phyloP scores from a whole-genome alignment of 1,140 invertebrate species.

The Drosophila kanapiae region DNA sequence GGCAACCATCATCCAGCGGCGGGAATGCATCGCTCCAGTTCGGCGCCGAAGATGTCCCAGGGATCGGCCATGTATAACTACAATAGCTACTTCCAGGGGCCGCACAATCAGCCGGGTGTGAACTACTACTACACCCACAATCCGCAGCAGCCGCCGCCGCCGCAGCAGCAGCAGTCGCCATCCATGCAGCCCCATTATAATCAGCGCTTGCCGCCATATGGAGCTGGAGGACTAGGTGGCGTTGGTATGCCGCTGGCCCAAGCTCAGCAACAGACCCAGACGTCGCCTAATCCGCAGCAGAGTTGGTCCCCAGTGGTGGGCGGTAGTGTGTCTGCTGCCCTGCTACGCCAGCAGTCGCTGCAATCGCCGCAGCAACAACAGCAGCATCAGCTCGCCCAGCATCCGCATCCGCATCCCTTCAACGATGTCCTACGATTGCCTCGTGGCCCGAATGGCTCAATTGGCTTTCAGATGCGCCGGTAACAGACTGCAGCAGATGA shows the following conservation, averaged over 20 bases:
- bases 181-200: conserved; percentile 51
- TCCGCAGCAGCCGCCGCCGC: conserved; percentile 13
- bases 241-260: conserved; percentile 9
- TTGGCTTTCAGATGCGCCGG: conserved; percentile 87
- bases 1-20: conserved; percentile 24
- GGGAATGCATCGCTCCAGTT: conserved; percentile 69
- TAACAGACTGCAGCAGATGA: conserved; percentile 82
- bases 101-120: conserved; percentile 50
- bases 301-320: conserved; percentile 82
- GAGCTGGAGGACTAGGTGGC: conserved; percentile 29
- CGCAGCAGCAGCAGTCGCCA: conserved; percentile 36
- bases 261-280: conserved; percentile 13
- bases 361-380: conserved; percentile 62
- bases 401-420: conserved; percentile 57
- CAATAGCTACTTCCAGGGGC: conserved; percentile 64
- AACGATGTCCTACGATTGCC: conserved; percentile 87
- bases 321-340: conserved; percentile 73
- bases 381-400: conserved; percentile 45
- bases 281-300: conserved; percentile 60
- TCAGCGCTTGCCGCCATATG: conserved; percentile 62
- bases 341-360: conserved; percentile 76
- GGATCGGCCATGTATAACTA: conserved; percentile 62
- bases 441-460: conserved; percentile 87
- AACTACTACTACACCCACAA: conserved; percentile 62
- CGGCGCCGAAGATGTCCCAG: conserved; percentile 73